Conservation (phyloP, 1,140 invertebrate species). For the Zaprionus inermis region DNA sequence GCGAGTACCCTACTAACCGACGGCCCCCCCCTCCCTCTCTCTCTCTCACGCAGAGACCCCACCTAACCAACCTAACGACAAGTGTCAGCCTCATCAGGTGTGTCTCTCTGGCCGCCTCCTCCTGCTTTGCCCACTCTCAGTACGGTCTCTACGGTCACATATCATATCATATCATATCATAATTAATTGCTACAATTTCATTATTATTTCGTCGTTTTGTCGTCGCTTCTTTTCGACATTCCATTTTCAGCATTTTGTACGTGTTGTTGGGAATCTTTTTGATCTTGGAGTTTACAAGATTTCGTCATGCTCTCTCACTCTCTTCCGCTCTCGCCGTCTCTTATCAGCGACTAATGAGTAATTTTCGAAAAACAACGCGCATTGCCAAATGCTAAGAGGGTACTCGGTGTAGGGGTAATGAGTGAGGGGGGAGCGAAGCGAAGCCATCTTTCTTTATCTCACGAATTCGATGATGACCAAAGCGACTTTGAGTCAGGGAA, state of each 20-base stretch:
- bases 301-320: slow-evolving; percentile 56
- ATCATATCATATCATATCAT: slow-evolving; percentile 41
- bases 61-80: slow-evolving; percentile 10
- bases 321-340: slow-evolving; percentile 28
- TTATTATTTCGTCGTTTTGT: slow-evolving; percentile 45
- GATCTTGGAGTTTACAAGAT: slow-evolving; percentile 69
- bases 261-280: slow-evolving; percentile 66
- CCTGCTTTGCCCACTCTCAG: not conserved
- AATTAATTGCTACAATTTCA: slow-evolving; percentile 82
- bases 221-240: slow-evolving; percentile 1
- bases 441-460: no score
- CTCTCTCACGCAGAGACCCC: not conserved
- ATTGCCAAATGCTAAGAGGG: slow-evolving; percentile 37
- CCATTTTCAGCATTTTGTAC: slow-evolving; percentile 32
- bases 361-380: slow-evolving; percentile 70
- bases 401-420: not conserved
- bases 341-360: slow-evolving; percentile 72
- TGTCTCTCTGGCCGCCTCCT: not conserved
- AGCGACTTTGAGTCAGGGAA: not conserved
- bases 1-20: not conserved
- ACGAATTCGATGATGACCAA: not conserved
- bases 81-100: slow-evolving; percentile 9
- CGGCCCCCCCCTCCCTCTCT: slow-evolving; percentile 5
- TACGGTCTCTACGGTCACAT: not conserved
- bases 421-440: no score